phyloP scores from a whole-genome alignment of 2,113 vertebrate species.

The Cinclus mexicanus region DNA sequence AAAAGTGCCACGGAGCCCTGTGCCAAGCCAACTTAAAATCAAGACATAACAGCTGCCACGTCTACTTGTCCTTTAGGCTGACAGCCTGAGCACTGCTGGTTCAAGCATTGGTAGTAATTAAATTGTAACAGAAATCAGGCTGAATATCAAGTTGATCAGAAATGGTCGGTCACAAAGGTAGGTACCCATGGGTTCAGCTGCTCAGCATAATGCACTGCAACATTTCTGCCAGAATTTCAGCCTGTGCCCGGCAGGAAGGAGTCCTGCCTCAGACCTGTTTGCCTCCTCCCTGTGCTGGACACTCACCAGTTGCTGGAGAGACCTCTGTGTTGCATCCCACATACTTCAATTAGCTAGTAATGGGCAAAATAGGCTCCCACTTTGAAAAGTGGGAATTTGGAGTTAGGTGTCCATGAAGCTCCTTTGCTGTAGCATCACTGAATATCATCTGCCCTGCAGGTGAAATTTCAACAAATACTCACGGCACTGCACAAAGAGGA shows the following conservation, averaged over 20 bases:
- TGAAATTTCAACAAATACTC: background rate
- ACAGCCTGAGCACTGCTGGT: background rate
- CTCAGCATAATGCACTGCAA: background rate
- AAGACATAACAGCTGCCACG: background rate
- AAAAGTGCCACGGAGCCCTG: background rate
- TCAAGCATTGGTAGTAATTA: background rate
- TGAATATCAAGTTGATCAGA: background rate
- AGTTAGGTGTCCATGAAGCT: background rate
- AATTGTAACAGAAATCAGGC: background rate
- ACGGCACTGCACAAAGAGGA: background rate
- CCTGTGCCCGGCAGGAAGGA: background rate
- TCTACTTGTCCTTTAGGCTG: background rate
- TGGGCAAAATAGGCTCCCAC: background rate
- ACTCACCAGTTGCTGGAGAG: background rate
- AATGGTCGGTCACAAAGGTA: background rate
- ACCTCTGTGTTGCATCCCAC: background rate
- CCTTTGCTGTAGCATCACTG: background rate
- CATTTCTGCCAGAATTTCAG: background rate
- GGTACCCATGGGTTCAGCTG: background rate
- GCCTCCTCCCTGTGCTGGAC: background rate
- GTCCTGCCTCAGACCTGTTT: background rate
- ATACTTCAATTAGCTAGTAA: background rate
- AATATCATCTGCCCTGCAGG: background rate
- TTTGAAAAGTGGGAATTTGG: background rate
- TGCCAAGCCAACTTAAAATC: conserved; percentile 1